These are phyloP conservation scores for Ahaetulla prasina DNA, from an alignment of 2,113 vertebrate species.

Conservation along the genomic window DNA sequence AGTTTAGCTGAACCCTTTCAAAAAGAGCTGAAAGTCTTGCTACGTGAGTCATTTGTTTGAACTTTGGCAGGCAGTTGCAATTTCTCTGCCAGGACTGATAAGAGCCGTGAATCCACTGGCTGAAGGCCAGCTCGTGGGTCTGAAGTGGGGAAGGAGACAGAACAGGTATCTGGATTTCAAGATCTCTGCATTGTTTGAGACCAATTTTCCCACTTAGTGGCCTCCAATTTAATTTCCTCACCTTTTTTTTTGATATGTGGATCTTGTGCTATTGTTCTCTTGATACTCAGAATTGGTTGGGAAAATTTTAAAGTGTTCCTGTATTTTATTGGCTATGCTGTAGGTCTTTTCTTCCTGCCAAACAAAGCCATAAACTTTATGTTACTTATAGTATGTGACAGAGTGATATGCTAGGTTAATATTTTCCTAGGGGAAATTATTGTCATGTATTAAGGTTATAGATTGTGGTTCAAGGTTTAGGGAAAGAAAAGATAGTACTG, in stretches of 20 bases:
- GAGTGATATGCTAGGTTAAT: neutral
- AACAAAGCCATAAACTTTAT: neutral
- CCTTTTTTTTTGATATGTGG: neutral
- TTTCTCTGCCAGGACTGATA: no score
- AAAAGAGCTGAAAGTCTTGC: no score
- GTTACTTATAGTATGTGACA: neutral
- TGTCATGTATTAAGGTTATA: neutral
- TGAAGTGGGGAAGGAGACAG: no score
- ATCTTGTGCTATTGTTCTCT: neutral
- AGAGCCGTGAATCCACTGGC: no score
- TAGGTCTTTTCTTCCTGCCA: neutral
- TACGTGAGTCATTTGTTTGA: no score
- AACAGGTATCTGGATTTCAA: neutral
- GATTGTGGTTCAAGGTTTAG: neutral
- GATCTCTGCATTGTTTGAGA: neutral
- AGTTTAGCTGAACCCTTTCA: no score
- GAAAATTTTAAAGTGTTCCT: neutral
- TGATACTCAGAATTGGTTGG: neutral
- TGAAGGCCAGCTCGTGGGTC: no score
- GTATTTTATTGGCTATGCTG: neutral
- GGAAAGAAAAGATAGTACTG: neutral
- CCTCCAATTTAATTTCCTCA: neutral
- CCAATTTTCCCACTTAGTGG: neutral
- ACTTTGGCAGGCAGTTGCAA: no score
- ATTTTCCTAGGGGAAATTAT: neutral